phyloP scores from a whole-genome alignment of 2,797 vertebrate species.

The Ctenopoma multispine region DNA sequence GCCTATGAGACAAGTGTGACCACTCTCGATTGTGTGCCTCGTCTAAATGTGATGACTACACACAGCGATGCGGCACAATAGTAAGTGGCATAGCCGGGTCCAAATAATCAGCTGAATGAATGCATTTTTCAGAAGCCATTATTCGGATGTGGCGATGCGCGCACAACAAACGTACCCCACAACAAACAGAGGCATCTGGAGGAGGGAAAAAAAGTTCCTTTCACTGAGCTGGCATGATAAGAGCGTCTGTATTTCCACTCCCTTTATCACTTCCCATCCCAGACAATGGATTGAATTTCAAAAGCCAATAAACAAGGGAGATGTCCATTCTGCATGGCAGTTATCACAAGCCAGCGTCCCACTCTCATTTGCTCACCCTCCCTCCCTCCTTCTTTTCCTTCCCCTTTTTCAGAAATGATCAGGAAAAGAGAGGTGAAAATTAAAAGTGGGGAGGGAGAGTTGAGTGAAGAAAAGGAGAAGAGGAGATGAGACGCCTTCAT shows the following conservation, averaged over 20 bases:
- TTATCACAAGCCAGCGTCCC: slow-evolving; percentile 83
- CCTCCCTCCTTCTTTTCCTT: slow-evolving; percentile 41
- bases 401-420: slow-evolving; percentile 74
- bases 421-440: slow-evolving; percentile 79
- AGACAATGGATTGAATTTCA: slow-evolving; percentile 89
- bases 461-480: slow-evolving; percentile 74
- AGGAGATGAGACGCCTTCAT: slow-evolving; percentile 78
- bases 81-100: slow-evolving; percentile 77
- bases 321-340: slow-evolving; percentile 86
- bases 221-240: slow-evolving; percentile 87
- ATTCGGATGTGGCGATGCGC: slow-evolving; percentile 79
- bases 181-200: slow-evolving; percentile 81
- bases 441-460: slow-evolving; percentile 78
- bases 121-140: slow-evolving; percentile 84
- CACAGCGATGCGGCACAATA: slow-evolving; percentile 70
- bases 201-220: slow-evolving; percentile 80
- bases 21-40: slow-evolving; percentile 71
- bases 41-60: slow-evolving; percentile 78
- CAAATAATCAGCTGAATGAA: slow-evolving; percentile 84
- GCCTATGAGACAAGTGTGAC: slow-evolving; percentile 76
- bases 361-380: slow-evolving; percentile 72
- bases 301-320: slow-evolving; percentile 88
- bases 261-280: slow-evolving; percentile 84
- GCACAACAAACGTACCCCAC: slow-evolving; percentile 81
- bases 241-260: slow-evolving; percentile 84